Base-by-base conservation (phyloP, 2,888 invertebrate genomes). In the Cephus pygmeus region DNA sequence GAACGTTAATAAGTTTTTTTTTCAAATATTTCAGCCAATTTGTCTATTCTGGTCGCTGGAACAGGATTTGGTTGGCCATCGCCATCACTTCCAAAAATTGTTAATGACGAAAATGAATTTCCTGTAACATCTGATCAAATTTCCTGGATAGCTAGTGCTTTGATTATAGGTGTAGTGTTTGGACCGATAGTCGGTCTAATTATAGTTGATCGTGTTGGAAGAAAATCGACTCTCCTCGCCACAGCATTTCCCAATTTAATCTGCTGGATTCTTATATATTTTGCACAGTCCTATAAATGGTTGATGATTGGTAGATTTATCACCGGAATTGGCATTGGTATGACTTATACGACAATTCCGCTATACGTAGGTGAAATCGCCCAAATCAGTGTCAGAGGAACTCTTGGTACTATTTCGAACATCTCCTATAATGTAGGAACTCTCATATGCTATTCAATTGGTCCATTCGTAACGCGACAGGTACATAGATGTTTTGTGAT, bases 311-410 rank as follows among this genome's bases (percentile, higher is more conserved):
- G 79, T 3, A 82, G 84, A 75, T 76, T 86, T 12, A 34, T 81
- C 40, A 11, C 33, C 34, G 86, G 86, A 1, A 0, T 83, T 1
- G 80, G 82, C 3, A 1, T 78, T 11, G 86, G 86, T 12, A 79
- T 73, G 11, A 4, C 36, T 30, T 83, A 11, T 34, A 40, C 77
- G 1, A 71, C 73, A 11, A 73, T 80, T 11, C 83, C 86, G 0
- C 73, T 82, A 33, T 86, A 86, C 34, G 11, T 82, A 1, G 82
- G 84, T 23, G 86, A 86, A 75, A 79, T 86, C 11, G 80, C 82
- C 3, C 83, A 86, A 11, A 73, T 79, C 15, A 81, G 68, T 23
- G 77, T 81, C 34, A 83, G 86, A 75, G 86, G 86, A 11, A 80
- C 79, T 1, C 69, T 81, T 23, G 77, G 75, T 30, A 56, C 69